Evolutionary conservation across 2,888 invertebrate genomes (phyloP).

Genomic region (Chrysotoxum bicinctum): DNA sequence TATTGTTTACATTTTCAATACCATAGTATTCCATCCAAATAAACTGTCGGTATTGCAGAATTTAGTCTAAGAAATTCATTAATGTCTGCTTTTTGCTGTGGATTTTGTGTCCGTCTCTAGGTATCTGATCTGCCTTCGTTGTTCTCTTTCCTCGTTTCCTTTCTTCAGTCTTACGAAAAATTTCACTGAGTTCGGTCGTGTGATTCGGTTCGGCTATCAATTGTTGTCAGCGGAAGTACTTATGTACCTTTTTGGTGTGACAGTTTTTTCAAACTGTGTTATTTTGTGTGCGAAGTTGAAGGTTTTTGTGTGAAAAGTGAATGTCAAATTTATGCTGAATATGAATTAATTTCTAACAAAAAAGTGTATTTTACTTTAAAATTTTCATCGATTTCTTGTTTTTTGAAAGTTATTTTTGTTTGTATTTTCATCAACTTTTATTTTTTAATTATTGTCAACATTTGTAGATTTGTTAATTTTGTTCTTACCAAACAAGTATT

Average conservation of each 20-base stretch:
- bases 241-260: neutral
- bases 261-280: neutral
- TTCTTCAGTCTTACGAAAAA: slow-evolving; percentile 38
- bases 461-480: neutral
- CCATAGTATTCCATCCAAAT: slow-evolving; percentile 15
- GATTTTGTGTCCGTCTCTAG: slow-evolving; percentile 1
- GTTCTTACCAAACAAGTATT: neutral
- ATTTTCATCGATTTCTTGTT: neutral
- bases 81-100: neutral
- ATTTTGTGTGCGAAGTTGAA: no score
- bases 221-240: neutral
- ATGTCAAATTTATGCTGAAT: neutral
- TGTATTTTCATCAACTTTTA: neutral
- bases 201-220: neutral
- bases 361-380: neutral
- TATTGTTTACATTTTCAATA: slow-evolving; percentile 47
- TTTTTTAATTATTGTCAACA: neutral
- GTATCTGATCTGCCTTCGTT: neutral
- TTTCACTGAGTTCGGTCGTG: neutral
- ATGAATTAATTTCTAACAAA: neutral
- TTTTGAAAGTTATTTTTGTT: neutral
- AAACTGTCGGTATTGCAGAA: slow-evolving; percentile 28
- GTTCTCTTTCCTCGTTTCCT: neutral
- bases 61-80: neutral
- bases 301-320: neutral